Conservation (phyloP, 2,113 vertebrate species). For the Ranitomeya variabilis region DNA sequence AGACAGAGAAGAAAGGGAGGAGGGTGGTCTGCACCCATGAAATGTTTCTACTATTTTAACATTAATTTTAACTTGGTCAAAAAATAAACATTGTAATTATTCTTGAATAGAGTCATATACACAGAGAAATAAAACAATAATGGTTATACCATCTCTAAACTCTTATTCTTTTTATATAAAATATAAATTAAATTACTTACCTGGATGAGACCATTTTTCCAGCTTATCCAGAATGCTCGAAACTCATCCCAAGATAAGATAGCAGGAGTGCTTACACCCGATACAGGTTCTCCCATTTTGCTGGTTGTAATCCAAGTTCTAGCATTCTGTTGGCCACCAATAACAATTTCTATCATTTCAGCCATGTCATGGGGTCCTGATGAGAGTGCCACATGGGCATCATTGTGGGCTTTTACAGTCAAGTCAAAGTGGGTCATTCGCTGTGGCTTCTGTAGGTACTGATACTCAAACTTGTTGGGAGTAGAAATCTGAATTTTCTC, state of each 20-base stretch:
- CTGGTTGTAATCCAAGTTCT: slow-evolving; percentile 86
- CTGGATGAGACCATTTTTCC: slow-evolving; percentile 82
- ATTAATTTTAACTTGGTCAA: neutral
- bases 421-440: slow-evolving; percentile 82
- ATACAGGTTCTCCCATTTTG: slow-evolving; percentile 86
- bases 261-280: slow-evolving; percentile 75
- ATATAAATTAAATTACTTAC: slow-evolving; percentile 60
- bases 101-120: neutral
- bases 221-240: slow-evolving; percentile 91
- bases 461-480: slow-evolving; percentile 93
- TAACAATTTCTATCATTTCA: slow-evolving; percentile 86
- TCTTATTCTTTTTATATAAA: neutral
- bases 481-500: slow-evolving; percentile 96
- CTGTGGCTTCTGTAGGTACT: slow-evolving; percentile 87
- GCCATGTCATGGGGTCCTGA: slow-evolving; percentile 83
- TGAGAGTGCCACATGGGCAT: slow-evolving; percentile 85
- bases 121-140: neutral
- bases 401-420: slow-evolving; percentile 88
- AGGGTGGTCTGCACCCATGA: neutral
- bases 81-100: neutral
- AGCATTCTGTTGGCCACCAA: slow-evolving; percentile 86
- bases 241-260: slow-evolving; percentile 95
- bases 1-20: slow-evolving; percentile 42
- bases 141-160: no score
- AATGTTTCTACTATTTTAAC: neutral